Percentiles rank a stretch among this genome's conserved stretches.
These are phyloP conservation scores for Thaumatotibia leucotreta DNA, from an alignment of 1,140 invertebrate species.

Conservation along the genomic window DNA sequence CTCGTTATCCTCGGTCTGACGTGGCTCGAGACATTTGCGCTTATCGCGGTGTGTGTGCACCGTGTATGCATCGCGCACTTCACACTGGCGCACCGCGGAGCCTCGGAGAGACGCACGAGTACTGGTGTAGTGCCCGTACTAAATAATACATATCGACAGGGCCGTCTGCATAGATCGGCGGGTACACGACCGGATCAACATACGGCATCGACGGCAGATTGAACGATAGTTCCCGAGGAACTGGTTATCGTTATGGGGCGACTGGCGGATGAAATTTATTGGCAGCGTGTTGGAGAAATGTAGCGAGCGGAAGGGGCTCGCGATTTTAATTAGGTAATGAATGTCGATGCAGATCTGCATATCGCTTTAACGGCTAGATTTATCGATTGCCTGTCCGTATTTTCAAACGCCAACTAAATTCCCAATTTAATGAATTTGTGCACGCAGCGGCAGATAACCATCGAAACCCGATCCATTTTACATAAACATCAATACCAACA, in stretches of 20 bases:
- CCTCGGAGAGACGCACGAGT: slow-evolving; percentile 19
- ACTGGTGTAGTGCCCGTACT: slow-evolving; percentile 57
- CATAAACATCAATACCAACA: slow-evolving; percentile 11
- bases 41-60: slow-evolving; percentile 37
- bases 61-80: slow-evolving; percentile 28
- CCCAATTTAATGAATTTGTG: slow-evolving; percentile 44
- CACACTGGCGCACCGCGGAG: slow-evolving; percentile 27
- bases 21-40: slow-evolving; percentile 60
- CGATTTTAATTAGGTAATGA: slow-evolving; percentile 77
- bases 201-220: slow-evolving; percentile 74
- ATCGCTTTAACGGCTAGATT: slow-evolving; percentile 72
- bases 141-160: slow-evolving; percentile 75
- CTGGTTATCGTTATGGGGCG: slow-evolving; percentile 76
- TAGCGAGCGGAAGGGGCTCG: slow-evolving; percentile 73
- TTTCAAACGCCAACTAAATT: slow-evolving; percentile 52
- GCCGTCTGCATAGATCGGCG: slow-evolving; percentile 66
- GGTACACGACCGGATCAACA: slow-evolving; percentile 74
- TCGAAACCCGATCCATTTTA: slow-evolving; percentile 1
- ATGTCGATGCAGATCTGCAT: slow-evolving; percentile 75
- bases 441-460: slow-evolving; percentile 23
- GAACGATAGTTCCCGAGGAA: slow-evolving; percentile 76
- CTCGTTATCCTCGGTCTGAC: slow-evolving; percentile 70
- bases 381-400: slow-evolving; percentile 61
- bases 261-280: slow-evolving; percentile 76
- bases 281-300: slow-evolving; percentile 73